Evolutionary conservation across 2,797 vertebrate species (phyloP).

Genomic region (Sebastes nivosus): DNA sequence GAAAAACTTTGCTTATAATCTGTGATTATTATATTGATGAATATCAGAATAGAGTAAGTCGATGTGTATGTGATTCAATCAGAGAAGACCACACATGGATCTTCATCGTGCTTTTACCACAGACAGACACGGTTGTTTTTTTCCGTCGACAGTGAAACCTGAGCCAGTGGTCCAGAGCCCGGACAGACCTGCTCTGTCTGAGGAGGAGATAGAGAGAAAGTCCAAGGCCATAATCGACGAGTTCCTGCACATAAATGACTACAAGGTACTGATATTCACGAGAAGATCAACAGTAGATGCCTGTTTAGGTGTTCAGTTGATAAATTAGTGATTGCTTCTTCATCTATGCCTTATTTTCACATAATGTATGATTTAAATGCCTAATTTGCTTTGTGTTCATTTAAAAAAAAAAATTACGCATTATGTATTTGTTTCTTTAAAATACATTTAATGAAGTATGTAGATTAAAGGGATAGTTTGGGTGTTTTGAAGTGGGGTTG

Average conservation of each 20-base stretch:
- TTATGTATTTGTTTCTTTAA: background rate
- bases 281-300: background rate
- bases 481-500: too few relatives aligned
- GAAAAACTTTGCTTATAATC: background rate
- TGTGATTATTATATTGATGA: background rate
- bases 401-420: too few relatives aligned
- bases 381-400: background rate
- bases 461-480: too few relatives aligned
- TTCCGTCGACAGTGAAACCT: constrained; percentile 79
- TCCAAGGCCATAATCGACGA: constrained; percentile 96
- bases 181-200: constrained; percentile 85
- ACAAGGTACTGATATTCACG: constrained; percentile 85
- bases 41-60: background rate
- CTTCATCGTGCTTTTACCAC: background rate
- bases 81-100: background rate
- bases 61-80: background rate
- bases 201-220: constrained; percentile 93
- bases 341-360: background rate
- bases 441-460: background rate
- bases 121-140: constrained; percentile 15
- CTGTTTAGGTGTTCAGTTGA: background rate
- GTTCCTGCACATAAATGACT: constrained; percentile 98
- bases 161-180: constrained; percentile 79
- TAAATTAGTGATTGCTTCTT: background rate
- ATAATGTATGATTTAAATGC: background rate